Percentiles rank a stretch among this genome's conserved stretches.
Conservation (phyloP, 2,113 vertebrate genomes). For the Cyanoramphus novaezelandiae region DNA sequence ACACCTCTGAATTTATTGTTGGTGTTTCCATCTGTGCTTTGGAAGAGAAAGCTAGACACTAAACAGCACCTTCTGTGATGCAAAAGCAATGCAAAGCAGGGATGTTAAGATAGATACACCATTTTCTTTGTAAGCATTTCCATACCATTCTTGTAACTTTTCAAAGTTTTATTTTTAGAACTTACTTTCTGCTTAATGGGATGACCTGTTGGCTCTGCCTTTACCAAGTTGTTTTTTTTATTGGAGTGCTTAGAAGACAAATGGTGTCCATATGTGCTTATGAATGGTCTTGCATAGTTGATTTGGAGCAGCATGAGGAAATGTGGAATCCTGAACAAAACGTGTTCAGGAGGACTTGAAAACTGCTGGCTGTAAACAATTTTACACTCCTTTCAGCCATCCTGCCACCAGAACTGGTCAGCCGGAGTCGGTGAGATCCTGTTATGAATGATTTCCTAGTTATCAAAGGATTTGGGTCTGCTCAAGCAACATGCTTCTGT, state of each 20-base stretch:
- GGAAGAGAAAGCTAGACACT: neutral
- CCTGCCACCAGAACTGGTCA: neutral
- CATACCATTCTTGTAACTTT: neutral
- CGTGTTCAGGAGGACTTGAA: neutral
- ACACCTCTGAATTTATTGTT: neutral
- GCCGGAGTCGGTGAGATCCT: neutral
- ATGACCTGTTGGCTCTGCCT: neutral
- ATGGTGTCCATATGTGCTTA: neutral
- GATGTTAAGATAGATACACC: neutral
- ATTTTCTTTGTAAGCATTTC: neutral
- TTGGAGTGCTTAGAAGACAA: neutral
- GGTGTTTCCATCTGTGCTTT: neutral
- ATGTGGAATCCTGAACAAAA: neutral
- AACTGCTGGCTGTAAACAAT: neutral
- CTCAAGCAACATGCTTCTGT: neutral
- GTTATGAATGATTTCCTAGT: neutral
- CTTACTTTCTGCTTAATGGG: neutral
- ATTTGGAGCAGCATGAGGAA: neutral
- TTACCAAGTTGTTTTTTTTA: neutral
- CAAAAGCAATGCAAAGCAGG: neutral
- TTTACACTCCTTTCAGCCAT: neutral
- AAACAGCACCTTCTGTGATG: neutral
- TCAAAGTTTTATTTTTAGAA: neutral
- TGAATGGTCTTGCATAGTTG: neutral
- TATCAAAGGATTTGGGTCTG: neutral